Evolutionary conservation across 2,888 invertebrate species (phyloP), one percentile per base, ranked within the genome.

Genomic region (Drosophila setosimentum): DNA sequence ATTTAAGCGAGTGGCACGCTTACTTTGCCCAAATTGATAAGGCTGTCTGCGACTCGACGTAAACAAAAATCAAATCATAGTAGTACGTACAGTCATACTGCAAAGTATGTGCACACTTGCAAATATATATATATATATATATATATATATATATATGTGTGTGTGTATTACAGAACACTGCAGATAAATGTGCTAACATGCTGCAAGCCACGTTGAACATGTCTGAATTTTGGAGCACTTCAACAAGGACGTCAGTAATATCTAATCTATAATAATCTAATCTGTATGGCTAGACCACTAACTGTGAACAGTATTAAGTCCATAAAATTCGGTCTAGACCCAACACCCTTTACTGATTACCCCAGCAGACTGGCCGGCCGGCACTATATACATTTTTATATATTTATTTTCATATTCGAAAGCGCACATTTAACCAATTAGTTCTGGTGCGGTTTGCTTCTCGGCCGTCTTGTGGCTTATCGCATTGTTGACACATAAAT

Each of bases 251-350:
- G 78, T 53, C 29, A 35, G 69, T 42, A 24, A 21, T 65, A 62
- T 11, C 30, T 13, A 18, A 29, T 3, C 11, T 21, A 8, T 74
- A 79, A 1, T 8, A 45, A 24, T 87, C 84, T 88, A 53, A 88
- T 84, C 88, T 42, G 4, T 57, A 53, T 24, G 67, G 72, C 78
- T 62, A 83, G 76, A 76, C 78, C 86, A 83, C 73, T 78, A 59
- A 60, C 72, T 60, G 79, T 33, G 84, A 59, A 50, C 63, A 61
- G 30, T 76, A 66, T 62, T n/a, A 65, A 51, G 62, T 40, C 57
- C 49, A 51, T 33, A 51, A 63, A 51, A 51, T 62, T 59, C 27
- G 49, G 60, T 49, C 57, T 62, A 73, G 71, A 86, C 68, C 58
- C 51, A 67, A 51, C 76, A 80, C 70, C 70, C 85, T 84, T 77